Conservation (phyloP, 2,888 invertebrate genomes). For the Clusia tigrina region DNA sequence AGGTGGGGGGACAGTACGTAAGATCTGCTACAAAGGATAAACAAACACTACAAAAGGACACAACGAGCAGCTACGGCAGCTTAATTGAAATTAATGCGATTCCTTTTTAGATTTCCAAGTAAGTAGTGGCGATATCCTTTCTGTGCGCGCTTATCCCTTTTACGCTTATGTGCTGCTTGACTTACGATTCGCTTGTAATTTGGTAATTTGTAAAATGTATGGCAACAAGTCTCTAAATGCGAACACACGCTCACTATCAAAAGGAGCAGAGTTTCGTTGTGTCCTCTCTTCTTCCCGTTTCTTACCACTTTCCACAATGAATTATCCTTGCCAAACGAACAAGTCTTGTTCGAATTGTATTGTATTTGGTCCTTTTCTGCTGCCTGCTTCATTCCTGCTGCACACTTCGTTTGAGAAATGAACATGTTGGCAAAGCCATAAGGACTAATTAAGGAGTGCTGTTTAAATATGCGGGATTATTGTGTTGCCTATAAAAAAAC, state of each 20-base stretch:
- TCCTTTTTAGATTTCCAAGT: conserved; percentile 50
- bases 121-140: too few species aligned
- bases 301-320: too few species aligned
- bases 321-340: too few species aligned
- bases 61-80: conserved; percentile 25
- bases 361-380: neutral
- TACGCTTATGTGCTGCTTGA: too few species aligned
- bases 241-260: too few species aligned
- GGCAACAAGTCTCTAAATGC: conserved; percentile 8
- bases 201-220: conserved; percentile 14
- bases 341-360: too few species aligned
- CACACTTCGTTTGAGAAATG: conserved; percentile 7
- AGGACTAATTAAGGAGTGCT: conserved; percentile 29
- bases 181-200: conserved; percentile 14
- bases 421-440: conserved; percentile 26
- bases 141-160: too few species aligned
- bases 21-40: conserved; percentile 20
- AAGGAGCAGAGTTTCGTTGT: neutral
- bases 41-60: neutral
- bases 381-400: conserved; percentile 13
- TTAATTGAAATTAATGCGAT: conserved; percentile 57
- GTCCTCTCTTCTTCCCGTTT: too few species aligned
- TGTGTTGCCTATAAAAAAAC: conserved; percentile 14
- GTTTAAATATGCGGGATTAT: conserved; percentile 29
- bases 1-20: neutral